Evolutionary conservation across 1,140 invertebrate genomes (phyloP), one percentile per base, ranked within the genome.

Genomic region (Caerostris darwini): DNA sequence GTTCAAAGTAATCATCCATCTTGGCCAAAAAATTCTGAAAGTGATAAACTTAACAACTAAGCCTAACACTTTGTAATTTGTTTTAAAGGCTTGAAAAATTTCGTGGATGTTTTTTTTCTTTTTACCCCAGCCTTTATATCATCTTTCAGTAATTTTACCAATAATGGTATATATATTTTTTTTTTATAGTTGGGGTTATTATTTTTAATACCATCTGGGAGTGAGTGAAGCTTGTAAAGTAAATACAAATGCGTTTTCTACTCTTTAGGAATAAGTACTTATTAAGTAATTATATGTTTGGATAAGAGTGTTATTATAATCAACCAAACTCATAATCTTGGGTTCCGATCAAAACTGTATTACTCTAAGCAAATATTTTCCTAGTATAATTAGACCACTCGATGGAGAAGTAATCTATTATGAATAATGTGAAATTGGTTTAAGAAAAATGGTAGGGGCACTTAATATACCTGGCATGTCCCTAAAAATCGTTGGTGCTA

Each of bases 1-100:
- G n/a, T 54, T 59, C 57, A 7, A 34, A 54, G 56, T 61, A 58
- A 71, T 87, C 92, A 87, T 87, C 85, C 50, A 93, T 93, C 92
- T 87, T 93, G 34, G 56, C 54, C 50, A 8, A 59, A 93, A 87
- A 93, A 86, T 69, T 54, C 61, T 71, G 54, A 86, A 93, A 93
- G 92, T 93, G 92, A 93, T 93, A 93, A 93, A 93, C 82, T 83
- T 93, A 93, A 93, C 92, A 93, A 93, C 82, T 93, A 53, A 50
- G 56, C 71, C 64, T 59, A 87, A 93, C 92, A 93, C 92, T 93
- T 93, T 87, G 92, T 93, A 87, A 87, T 93, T 87, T 87, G 34
- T 87, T 87, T 86, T 87, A 56, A 67, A 83, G 81, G 81, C 17
- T 34, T 82, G 12, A 64, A 19, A 87, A 87, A 87, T 64, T 87